phyloP scores from a whole-genome alignment of 2,888 invertebrate species.

The Amblyjoppa proteus region DNA sequence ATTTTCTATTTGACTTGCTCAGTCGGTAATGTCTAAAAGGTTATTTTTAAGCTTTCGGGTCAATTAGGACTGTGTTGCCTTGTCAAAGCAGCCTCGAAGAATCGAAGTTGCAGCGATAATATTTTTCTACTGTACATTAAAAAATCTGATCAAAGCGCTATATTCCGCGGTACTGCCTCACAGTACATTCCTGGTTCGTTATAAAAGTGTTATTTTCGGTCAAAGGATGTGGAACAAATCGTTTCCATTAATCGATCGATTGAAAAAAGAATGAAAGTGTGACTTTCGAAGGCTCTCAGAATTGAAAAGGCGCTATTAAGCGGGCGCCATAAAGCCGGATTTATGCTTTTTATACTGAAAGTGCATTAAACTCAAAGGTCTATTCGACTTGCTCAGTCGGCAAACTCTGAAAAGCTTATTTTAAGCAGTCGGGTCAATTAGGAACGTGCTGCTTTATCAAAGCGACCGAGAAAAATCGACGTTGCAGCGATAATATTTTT shows the following conservation, averaged over 20 bases:
- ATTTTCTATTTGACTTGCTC: too few species aligned
- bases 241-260: too few species aligned
- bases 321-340: too few species aligned
- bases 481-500: conserved; percentile 34
- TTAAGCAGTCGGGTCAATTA: background rate
- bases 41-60: background rate
- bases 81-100: conserved; percentile 24
- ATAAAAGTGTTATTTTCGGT: background rate
- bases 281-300: too few species aligned
- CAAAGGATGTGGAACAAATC: background rate
- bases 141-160: conserved; percentile 32
- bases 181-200: background rate
- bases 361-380: too few species aligned
- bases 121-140: conserved; percentile 44
- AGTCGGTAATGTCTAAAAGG: too few species aligned
- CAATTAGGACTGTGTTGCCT: conserved; percentile 11
- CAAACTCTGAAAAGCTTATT: background rate
- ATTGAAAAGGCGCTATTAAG: too few species aligned
- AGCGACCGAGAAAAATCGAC: conserved; percentile 24
- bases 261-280: too few species aligned
- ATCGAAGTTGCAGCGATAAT: conserved; percentile 17
- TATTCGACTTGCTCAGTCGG: too few species aligned
- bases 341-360: too few species aligned
- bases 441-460: conserved; percentile 20
- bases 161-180: conserved; percentile 1